These are phyloP conservation scores for Venustoraphidia nigricollis DNA, from an alignment of 2,888 invertebrate species.

Conservation along the genomic window DNA sequence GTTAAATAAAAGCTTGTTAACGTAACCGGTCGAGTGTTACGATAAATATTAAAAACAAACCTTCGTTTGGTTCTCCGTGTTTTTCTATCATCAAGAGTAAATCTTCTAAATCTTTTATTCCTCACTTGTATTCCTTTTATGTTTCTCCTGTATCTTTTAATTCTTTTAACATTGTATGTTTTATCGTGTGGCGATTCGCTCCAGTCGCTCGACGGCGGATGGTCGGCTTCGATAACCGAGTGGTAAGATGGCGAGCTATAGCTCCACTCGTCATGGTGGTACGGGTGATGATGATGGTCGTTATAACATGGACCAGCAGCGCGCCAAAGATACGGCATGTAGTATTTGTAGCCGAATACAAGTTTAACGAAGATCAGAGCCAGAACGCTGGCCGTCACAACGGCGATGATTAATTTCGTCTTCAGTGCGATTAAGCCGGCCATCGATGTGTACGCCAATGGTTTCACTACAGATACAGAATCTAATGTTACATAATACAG, in stretches of 20 bases:
- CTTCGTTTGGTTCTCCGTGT: too few species aligned
- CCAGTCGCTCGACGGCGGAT: background rate
- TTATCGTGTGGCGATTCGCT: too few species aligned
- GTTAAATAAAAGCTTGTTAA: too few species aligned
- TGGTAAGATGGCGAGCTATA: background rate
- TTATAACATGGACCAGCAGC: background rate
- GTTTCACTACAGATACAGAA: background rate
- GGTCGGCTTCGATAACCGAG: background rate
- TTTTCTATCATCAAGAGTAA: too few species aligned
- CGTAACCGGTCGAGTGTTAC: too few species aligned
- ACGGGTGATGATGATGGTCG: background rate
- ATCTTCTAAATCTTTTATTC: too few species aligned
- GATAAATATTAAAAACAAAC: too few species aligned
- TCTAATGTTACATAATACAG: background rate
- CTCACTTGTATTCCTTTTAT: too few species aligned
- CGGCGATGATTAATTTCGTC: background rate
- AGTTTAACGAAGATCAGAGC: conserved; percentile 1
- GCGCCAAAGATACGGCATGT: background rate
- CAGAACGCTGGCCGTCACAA: background rate
- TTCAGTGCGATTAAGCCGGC: conserved; percentile 2
- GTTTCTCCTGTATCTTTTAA: too few species aligned
- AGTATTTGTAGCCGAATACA: background rate
- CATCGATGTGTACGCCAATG: background rate
- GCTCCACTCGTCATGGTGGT: background rate
- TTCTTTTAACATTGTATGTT: too few species aligned